Evolutionary conservation across 1,140 invertebrate species (phyloP).

Genomic region (Procambarus clarkii): DNA sequence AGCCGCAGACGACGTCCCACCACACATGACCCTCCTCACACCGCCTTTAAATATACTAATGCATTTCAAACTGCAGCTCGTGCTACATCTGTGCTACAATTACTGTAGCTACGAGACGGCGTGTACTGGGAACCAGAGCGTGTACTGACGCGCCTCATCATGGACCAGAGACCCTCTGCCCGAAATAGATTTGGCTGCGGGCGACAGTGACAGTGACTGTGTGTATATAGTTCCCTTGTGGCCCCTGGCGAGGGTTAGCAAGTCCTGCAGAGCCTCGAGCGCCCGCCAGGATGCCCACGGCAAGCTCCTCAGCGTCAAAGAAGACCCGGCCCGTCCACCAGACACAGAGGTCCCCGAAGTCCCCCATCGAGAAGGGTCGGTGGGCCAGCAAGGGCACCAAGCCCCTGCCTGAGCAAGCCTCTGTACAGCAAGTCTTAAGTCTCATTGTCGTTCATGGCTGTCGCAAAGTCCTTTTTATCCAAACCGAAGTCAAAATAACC

Average conservation of each 20-base stretch:
- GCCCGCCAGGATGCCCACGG: conserved; percentile 37
- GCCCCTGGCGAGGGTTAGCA: conserved; percentile 13
- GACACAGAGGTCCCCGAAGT: conserved; percentile 16
- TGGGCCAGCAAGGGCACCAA: conserved; percentile 76
- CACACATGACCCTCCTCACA: background rate
- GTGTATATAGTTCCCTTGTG: background rate
- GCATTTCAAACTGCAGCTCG: background rate
- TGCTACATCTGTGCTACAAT: background rate
- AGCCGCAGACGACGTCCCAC: background rate
- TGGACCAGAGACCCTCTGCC: conserved; percentile 11
- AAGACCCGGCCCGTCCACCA: conserved; percentile 3
- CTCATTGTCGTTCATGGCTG: conserved; percentile 91
- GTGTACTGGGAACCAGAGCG: background rate
- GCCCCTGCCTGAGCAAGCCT: conserved; percentile 87
- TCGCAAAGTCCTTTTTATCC: conserved; percentile 88
- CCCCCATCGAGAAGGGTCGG: conserved; percentile 68
- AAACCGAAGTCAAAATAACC: conserved; percentile 89
- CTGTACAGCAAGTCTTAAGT: conserved; percentile 86
- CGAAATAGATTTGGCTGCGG: conserved; percentile 61
- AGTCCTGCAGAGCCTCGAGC: background rate
- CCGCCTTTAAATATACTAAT: background rate
- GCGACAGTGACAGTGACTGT: conserved; percentile 36
- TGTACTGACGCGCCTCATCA: background rate
- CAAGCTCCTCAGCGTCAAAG: conserved; percentile 2
- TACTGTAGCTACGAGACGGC: background rate